Conservation (phyloP, 2,113 vertebrate species). For the Myanophis thanlyinensis region DNA sequence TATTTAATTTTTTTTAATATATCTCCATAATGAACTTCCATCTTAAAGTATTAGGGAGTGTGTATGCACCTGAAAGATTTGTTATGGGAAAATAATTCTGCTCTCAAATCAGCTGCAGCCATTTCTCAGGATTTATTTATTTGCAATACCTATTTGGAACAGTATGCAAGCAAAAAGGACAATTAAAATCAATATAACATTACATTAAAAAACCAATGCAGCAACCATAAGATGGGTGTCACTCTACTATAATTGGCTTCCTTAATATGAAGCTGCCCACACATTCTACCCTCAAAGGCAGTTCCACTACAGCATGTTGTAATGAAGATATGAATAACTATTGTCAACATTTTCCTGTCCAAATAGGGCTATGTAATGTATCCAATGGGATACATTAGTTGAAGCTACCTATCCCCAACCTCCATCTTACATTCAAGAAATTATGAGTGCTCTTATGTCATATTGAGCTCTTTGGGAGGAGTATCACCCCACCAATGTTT, state of each 20-base stretch:
- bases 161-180: neutral
- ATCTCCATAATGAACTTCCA: neutral
- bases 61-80: too few species aligned
- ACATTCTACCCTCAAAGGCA: neutral
- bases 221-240: neutral
- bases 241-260: neutral
- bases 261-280: neutral
- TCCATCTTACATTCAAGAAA: neutral
- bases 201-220: neutral
- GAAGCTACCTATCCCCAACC: neutral
- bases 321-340: neutral
- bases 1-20: neutral
- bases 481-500: neutral
- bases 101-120: neutral
- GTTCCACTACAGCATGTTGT: neutral
- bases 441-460: neutral
- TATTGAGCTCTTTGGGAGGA: neutral
- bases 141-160: neutral
- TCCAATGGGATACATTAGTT: neutral
- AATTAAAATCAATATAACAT: neutral
- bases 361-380: neutral
- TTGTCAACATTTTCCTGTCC: neutral
- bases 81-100: neutral
- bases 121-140: neutral
- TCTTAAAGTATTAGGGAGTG: too few species aligned